Conservation (phyloP, 2,797 vertebrate genomes). For the Pempheris klunzingeri region DNA sequence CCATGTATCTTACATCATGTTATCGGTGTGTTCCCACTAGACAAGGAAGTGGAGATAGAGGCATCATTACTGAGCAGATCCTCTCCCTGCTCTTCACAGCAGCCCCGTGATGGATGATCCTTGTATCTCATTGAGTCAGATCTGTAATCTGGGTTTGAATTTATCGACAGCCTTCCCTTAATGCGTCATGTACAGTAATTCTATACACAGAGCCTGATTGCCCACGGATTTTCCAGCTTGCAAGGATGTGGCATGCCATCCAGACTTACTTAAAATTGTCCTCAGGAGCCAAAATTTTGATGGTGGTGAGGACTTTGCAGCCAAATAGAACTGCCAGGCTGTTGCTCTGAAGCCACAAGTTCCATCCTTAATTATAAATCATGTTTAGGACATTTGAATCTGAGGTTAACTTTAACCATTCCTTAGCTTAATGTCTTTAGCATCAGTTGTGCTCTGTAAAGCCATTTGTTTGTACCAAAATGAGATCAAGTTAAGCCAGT, state of each 20-base stretch:
- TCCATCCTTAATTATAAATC: constrained; percentile 50
- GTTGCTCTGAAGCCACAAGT: constrained; percentile 37
- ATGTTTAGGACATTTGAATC: constrained; percentile 19
- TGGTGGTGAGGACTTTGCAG: constrained; percentile 14
- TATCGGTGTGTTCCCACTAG: not conserved
- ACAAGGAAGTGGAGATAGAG: not conserved
- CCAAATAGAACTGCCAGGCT: constrained; percentile 37
- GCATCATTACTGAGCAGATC: constrained; percentile 20
- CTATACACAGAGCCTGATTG: constrained; percentile 28
- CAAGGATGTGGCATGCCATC: constrained; percentile 39
- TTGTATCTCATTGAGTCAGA: constrained; percentile 34
- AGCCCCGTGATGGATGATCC: constrained; percentile 32
- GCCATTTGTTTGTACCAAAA: constrained; percentile 1
- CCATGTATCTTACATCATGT: not conserved
- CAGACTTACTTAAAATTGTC: constrained; percentile 16
- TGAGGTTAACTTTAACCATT: not conserved
- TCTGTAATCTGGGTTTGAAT: constrained; percentile 52
- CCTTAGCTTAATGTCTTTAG: constrained; percentile 15
- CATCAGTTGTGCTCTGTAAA: constrained; percentile 3
- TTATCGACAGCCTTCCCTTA: constrained; percentile 26
- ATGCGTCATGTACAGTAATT: constrained; percentile 37
- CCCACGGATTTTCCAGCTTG: constrained; percentile 39
- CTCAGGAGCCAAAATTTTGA: constrained; percentile 28
- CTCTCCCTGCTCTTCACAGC: constrained; percentile 1
- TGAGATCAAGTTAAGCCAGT: not conserved